These are phyloP conservation scores for Orchestes rusci DNA, from an alignment of 2,888 invertebrate species.

Conservation along the genomic window DNA sequence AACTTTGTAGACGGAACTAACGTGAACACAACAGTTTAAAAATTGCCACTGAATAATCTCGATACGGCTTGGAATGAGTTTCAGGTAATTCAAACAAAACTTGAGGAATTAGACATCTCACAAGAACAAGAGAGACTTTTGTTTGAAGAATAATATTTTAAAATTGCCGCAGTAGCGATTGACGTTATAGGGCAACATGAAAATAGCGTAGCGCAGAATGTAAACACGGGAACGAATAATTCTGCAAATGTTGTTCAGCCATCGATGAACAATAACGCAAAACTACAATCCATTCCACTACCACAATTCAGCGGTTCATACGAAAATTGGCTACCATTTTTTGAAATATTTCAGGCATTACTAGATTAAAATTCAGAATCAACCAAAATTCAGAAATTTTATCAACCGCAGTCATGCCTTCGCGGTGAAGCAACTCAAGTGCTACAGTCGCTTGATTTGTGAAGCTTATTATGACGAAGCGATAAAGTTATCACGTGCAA, in stretches of 20 bases:
- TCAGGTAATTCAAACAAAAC: neutral
- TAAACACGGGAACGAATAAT: too few relatives aligned
- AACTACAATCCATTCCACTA: slow-evolving; percentile 4
- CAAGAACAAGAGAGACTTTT: neutral
- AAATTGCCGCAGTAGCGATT: neutral
- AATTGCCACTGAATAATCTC: neutral
- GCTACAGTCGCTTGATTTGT: slow-evolving; percentile 6
- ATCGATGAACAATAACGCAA: neutral
- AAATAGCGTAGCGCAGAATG: too few relatives aligned
- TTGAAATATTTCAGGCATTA: slow-evolving; percentile 10
- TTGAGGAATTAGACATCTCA: neutral
- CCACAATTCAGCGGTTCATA: slow-evolving; percentile 8
- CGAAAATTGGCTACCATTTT: slow-evolving; percentile 9
- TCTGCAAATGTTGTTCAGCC: too few relatives aligned
- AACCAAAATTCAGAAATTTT: slow-evolving; percentile 14
- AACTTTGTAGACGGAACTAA: neutral
- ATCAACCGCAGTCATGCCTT: slow-evolving; percentile 16
- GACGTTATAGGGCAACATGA: too few relatives aligned
- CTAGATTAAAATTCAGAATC: slow-evolving; percentile 8
- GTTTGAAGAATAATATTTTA: neutral
- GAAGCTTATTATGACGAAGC: slow-evolving; percentile 13
- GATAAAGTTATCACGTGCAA: slow-evolving; percentile 8
- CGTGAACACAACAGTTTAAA: neutral
- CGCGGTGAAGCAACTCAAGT: slow-evolving; percentile 11
- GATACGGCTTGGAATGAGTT: neutral